These are phyloP conservation scores for Dryobota labecula DNA, from an alignment of 2,888 invertebrate genomes.

Conservation along the genomic window DNA sequence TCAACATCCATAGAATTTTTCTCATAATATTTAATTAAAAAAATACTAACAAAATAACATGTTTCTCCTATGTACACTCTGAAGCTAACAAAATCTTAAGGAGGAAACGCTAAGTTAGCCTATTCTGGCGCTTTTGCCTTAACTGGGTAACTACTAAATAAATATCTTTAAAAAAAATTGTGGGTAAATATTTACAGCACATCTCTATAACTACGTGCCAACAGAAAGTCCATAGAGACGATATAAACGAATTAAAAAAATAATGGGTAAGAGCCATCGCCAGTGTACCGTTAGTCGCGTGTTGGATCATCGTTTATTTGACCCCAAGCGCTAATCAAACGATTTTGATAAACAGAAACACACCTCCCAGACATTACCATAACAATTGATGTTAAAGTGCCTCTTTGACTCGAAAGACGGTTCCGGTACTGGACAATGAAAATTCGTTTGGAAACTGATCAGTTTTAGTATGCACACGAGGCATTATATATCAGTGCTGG, in stretches of 20 bases:
- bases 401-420: constrained; percentile 33
- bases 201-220: not conserved
- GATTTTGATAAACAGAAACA: constrained; percentile 74
- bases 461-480: not conserved
- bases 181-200: not conserved
- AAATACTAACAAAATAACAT: not conserved
- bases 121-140: not conserved
- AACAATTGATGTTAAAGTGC: constrained; percentile 59
- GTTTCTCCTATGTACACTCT: not conserved
- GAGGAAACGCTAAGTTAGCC: not conserved
- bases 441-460: not conserved
- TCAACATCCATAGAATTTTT: constrained; percentile 2
- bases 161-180: not conserved
- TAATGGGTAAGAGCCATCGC: constrained; percentile 17
- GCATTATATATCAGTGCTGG: no score
- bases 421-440: constrained; percentile 12
- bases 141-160: not conserved
- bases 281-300: constrained; percentile 65
- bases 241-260: constrained; percentile 30
- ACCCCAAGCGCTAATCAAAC: constrained; percentile 72
- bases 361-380: constrained; percentile 63
- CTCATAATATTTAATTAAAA: not conserved
- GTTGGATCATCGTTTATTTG: constrained; percentile 64
- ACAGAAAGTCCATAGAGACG: constrained; percentile 17
- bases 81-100: not conserved